Evolutionary conservation across 1,140 invertebrate genomes (phyloP).

Genomic region (Brachionus asplanchnoidis): DNA sequence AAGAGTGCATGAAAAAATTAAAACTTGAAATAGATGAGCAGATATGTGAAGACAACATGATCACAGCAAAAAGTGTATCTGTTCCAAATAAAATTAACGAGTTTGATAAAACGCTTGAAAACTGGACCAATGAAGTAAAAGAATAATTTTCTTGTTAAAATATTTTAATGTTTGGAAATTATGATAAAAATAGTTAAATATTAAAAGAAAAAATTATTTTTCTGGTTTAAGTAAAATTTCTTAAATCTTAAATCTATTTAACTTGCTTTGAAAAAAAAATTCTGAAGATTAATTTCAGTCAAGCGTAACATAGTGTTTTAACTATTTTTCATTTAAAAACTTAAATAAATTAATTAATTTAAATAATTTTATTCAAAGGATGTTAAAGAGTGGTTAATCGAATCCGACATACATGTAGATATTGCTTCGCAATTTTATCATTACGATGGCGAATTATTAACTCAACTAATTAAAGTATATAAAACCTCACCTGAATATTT

Average conservation of each 20-base stretch:
- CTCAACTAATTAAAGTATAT: not conserved
- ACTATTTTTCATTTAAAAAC: not conserved
- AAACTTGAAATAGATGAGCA: not conserved
- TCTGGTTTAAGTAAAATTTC: too few relatives aligned
- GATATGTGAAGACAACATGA: not conserved
- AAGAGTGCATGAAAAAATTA: not conserved
- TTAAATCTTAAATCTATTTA: too few relatives aligned
- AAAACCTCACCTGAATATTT: conserved; percentile 23
- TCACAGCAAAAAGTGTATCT: not conserved
- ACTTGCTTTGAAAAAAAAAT: too few relatives aligned
- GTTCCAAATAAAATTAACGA: not conserved
- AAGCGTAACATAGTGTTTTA: not conserved
- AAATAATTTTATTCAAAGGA: not conserved
- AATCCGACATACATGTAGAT: not conserved
- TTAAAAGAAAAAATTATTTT: too few relatives aligned
- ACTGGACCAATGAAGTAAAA: too few relatives aligned
- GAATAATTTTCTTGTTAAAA: too few relatives aligned
- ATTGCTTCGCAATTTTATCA: not conserved
- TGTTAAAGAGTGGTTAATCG: not conserved
- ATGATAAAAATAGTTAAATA: too few relatives aligned
- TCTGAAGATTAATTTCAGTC: not conserved
- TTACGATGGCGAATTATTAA: not conserved
- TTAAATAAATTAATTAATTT: not conserved
- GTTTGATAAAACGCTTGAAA: not conserved
- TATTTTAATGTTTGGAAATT: too few relatives aligned